Percentiles rank a stretch among this genome's conserved stretches.
Evolutionary conservation across 2,113 vertebrate species (phyloP).

Genomic region (Agelaius tricolor): DNA sequence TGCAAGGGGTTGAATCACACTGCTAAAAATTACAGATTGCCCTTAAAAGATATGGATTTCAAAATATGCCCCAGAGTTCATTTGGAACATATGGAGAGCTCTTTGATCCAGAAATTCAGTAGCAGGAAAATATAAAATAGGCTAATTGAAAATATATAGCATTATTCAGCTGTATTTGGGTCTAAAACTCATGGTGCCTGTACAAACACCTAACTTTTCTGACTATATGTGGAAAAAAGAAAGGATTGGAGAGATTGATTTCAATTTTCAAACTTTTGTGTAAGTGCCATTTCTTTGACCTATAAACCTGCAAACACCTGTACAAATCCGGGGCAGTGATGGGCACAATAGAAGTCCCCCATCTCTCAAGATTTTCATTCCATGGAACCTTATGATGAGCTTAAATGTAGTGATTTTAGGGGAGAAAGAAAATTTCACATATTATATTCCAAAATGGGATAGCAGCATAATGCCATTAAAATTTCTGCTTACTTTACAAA

Average conservation of each 20-base stretch:
- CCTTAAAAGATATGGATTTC: background rate
- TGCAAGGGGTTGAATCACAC: fast-evolving
- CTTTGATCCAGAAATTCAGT: background rate
- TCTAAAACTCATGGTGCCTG: fast-evolving
- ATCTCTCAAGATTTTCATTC: background rate
- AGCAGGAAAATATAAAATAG: background rate
- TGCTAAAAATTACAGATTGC: background rate
- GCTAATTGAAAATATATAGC: background rate
- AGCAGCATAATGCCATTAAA: background rate
- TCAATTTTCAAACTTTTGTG: background rate
- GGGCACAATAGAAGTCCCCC: background rate
- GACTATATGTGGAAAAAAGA: background rate
- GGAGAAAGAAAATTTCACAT: background rate
- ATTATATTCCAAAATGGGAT: background rate
- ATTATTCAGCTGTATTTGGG: background rate
- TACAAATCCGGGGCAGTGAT: background rate
- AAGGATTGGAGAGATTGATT: background rate
- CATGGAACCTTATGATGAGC: background rate
- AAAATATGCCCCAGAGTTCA: background rate
- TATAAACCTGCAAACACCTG: background rate
- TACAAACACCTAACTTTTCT: background rate
- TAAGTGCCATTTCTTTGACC: background rate
- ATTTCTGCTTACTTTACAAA: background rate
- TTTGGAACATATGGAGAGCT: background rate
- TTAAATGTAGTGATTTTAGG: fast-evolving